Base-by-base conservation (phyloP, 2,113 vertebrate species). In the Colius striatus region DNA sequence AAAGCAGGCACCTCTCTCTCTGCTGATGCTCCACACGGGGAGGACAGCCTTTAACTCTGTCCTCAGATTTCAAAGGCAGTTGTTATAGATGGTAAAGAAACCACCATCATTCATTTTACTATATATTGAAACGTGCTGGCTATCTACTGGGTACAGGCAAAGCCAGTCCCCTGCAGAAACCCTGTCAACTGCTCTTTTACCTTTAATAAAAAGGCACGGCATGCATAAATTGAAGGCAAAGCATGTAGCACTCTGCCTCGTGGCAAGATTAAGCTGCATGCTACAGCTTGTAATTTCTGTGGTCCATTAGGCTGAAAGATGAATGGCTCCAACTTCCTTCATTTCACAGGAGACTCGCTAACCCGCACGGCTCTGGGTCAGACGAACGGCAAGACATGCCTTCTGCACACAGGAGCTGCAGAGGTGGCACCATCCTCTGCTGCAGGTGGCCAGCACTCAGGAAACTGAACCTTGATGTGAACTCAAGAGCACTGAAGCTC, bases 251-350 rank as follows among this genome's bases (percentile, higher is more conserved):
- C 70, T 94, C 70, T 95, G 96, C 96, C 95, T 96, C 10, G 90
- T 94, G 96, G 96, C 90, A 94, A 90, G 92, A 96, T 91, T 53
- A 91, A 95, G 82, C 92, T 94, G 95, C 92, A 57, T 89, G 95
- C 96, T 85, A 82, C 87, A 85, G 87, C 96, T 92, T 94, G 96
- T 93, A 84, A 94, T 91, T 94, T 91, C 92, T 96, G 94, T 75
- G 93, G 92, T 82, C 95, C 94, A 95, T 93, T 87, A 93, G 94
- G 75, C 66, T 93, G 92, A 27, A 65, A 91, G 92, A 96, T 50
- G 94, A 93, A 95, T 63, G 94, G 94, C 78, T 89, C 63, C 84
- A 87, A 87, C 93, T 90, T 94, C 93, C 94, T 70, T 71, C 53
- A 22, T 53, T 84, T 84, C 90, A 75, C 5, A 71, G 51, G 50